phyloP scores from a whole-genome alignment of 1,140 invertebrate species.

The Hylaeus anthracinus region DNA sequence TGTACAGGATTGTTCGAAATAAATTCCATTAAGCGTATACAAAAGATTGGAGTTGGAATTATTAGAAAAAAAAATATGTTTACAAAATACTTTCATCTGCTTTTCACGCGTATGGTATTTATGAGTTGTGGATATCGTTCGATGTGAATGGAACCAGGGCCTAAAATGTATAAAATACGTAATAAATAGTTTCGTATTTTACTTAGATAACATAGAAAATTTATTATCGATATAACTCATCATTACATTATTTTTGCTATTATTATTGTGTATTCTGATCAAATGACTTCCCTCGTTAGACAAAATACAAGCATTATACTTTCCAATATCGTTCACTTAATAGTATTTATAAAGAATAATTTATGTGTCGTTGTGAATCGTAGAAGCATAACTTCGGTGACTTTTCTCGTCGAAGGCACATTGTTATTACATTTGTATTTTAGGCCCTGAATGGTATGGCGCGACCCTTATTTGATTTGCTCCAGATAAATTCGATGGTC shows the following conservation, averaged over 20 bases:
- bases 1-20: not conserved
- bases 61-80: not conserved
- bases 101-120: not conserved
- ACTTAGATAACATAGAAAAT: not conserved
- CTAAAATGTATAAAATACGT: not conserved
- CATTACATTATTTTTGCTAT: not conserved
- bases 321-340: not conserved
- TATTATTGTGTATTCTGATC: not conserved
- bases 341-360: not conserved
- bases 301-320: not conserved
- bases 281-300: not conserved
- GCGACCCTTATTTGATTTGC: not conserved
- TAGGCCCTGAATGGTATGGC: constrained; percentile 4
- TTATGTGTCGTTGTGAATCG: not conserved
- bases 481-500: not conserved
- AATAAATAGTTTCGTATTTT: not conserved
- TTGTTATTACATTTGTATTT: not conserved
- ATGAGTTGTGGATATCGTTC: not conserved
- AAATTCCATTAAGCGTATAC: not conserved
- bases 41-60: not conserved
- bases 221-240: not conserved
- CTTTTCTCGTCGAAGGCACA: not conserved
- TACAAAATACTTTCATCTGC: not conserved
- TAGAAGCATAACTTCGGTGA: not conserved
- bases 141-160: not conserved